These are phyloP conservation scores for Actinia equina DNA, from an alignment of 64 coral and sea anemone species.

Conservation along the genomic window DNA sequence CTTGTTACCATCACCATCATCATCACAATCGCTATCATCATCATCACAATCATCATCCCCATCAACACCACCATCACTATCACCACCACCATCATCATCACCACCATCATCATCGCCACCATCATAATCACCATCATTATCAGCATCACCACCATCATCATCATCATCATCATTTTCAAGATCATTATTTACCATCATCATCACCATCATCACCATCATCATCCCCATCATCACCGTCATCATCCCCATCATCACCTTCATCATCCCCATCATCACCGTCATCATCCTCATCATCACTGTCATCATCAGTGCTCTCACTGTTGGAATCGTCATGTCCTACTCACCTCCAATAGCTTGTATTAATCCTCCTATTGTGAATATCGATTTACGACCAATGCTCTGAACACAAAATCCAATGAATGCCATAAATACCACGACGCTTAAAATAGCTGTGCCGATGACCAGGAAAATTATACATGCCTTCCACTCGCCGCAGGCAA, in stretches of 20 bases:
- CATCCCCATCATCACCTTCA: background rate
- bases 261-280: background rate
- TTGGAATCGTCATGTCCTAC: background rate
- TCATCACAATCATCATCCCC: no score
- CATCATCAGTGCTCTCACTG: background rate
- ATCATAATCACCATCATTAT: background rate
- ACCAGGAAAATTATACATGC: conserved; percentile 78
- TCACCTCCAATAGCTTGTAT: conserved; percentile 93
- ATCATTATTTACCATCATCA: background rate
- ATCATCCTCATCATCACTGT: background rate
- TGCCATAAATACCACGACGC: conserved; percentile 75
- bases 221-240: background rate
- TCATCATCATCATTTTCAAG: background rate
- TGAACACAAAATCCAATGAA: conserved; percentile 87
- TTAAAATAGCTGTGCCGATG: conserved; percentile 69
- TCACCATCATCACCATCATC: background rate
- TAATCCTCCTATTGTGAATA: conserved; percentile 86
- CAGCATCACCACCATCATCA: background rate
- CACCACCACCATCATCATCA: background rate
- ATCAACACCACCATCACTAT: background rate
- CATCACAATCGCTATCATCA: no score
- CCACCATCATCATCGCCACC: background rate
- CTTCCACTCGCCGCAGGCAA: conserved; percentile 74
- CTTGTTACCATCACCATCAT: no score
- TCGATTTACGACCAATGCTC: conserved; percentile 87